Percentiles rank a stretch among this genome's conserved stretches.
Evolutionary conservation across 2,888 invertebrate genomes (phyloP).

Genomic region (Thereva nobilitata): DNA sequence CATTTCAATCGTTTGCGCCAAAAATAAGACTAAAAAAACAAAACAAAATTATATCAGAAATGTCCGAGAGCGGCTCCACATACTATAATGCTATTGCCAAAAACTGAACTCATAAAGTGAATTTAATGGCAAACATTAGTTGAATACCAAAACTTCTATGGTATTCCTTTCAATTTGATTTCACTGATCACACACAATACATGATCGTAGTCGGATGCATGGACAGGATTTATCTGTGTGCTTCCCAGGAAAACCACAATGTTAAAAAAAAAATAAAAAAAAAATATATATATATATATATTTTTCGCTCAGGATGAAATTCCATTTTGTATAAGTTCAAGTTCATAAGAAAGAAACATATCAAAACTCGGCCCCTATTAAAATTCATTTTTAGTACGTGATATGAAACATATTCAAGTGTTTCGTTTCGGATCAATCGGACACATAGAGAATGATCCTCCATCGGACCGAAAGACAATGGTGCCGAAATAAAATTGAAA

Average conservation of each 20-base stretch:
- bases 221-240: no score
- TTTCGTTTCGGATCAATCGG: not conserved
- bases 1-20: not conserved
- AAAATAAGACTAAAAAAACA: not conserved
- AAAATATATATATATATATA: constrained; percentile 10
- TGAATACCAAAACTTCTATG: constrained; percentile 34
- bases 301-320: constrained; percentile 26
- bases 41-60: constrained; percentile 37
- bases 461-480: constrained; percentile 14
- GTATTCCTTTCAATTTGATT: constrained; percentile 22
- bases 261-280: constrained; percentile 8
- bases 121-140: constrained; percentile 38
- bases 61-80: constrained; percentile 16
- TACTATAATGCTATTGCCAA: constrained; percentile 35
- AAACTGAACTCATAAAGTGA: constrained; percentile 41
- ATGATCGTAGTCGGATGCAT: constrained; percentile 7
- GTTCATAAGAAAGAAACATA: constrained; percentile 28
- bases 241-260: no score
- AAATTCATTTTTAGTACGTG: constrained; percentile 43
- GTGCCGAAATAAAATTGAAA: constrained; percentile 39
- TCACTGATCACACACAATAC: constrained; percentile 26
- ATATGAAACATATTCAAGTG: constrained; percentile 41
- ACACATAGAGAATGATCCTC: constrained; percentile 19
- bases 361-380: constrained; percentile 39
- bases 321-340: constrained; percentile 37